These are phyloP conservation scores for Centruroides sculpturatus DNA, from an alignment of 1,140 invertebrate genomes.

Conservation along the genomic window DNA sequence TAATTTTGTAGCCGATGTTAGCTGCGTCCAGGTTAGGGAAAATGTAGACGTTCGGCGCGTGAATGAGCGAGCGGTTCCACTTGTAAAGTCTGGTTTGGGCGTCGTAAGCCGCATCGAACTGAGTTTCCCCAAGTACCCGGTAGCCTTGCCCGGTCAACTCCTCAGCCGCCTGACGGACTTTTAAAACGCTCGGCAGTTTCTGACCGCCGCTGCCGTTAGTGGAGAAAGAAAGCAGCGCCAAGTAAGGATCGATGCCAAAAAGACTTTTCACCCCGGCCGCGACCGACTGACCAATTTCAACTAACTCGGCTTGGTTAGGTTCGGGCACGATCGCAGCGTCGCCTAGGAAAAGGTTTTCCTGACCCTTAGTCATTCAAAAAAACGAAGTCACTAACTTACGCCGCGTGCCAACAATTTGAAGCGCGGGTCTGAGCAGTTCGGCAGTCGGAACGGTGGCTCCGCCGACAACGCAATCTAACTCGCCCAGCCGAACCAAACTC, in stretches of 20 bases:
- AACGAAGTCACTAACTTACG: neutral
- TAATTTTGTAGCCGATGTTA: neutral
- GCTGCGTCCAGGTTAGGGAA: neutral
- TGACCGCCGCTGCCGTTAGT: neutral
- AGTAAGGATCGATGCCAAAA: neutral
- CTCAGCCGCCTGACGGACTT: neutral
- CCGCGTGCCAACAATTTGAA: neutral
- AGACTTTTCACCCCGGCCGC: neutral
- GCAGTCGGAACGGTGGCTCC: neutral
- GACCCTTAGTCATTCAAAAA: conserved; percentile 1
- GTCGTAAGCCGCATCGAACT: neutral
- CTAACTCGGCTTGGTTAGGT: neutral
- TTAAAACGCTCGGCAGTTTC: neutral
- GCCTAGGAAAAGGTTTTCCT: too few species aligned
- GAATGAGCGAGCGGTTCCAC: too few species aligned
- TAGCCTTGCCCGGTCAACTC: neutral
- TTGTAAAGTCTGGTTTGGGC: neutral
- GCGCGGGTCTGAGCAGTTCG: neutral
- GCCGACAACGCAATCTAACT: neutral
- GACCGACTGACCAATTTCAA: neutral
- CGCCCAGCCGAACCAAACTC: neutral
- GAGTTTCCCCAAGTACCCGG: neutral
- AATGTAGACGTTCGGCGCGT: neutral
- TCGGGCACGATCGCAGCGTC: neutral
- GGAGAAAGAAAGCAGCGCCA: neutral